Evolutionary conservation across 2,888 invertebrate species (phyloP).

Genomic region (Acanthoscelides obtectus): DNA sequence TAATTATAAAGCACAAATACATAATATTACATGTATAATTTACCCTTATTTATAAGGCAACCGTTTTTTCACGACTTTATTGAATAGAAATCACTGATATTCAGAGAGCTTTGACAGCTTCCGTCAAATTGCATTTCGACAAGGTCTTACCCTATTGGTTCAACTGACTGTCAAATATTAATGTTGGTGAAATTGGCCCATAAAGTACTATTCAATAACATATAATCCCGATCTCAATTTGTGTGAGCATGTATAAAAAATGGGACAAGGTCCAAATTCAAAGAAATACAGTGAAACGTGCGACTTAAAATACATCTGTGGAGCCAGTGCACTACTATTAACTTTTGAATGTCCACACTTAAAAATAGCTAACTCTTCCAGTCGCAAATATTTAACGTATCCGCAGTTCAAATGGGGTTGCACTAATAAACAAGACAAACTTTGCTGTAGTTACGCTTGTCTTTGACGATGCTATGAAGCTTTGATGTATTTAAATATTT

Average conservation of each 20-base stretch:
- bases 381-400: neutral
- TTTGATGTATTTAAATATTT: too few relatives aligned
- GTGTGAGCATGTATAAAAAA: neutral
- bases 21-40: too few relatives aligned
- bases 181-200: too few relatives aligned
- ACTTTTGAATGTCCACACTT: neutral
- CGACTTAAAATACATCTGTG: neutral
- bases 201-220: too few relatives aligned
- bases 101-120: too few relatives aligned
- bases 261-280: neutral
- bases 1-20: too few relatives aligned
- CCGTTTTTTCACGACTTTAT: too few relatives aligned
- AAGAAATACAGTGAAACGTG: neutral
- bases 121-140: too few relatives aligned
- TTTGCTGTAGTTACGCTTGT: neutral
- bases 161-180: too few relatives aligned
- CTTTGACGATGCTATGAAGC: neutral
- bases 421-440: neutral
- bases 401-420: neutral
- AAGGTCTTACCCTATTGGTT: too few relatives aligned
- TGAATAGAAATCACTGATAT: too few relatives aligned
- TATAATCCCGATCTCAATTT: neutral
- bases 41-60: too few relatives aligned
- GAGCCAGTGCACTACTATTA: neutral
- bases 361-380: neutral